A percentile compares a stretch with the other conserved stretches of the same genome.
phyloP scores from a whole-genome alignment of 2,113 vertebrate species.

The Pandion haliaetus region DNA sequence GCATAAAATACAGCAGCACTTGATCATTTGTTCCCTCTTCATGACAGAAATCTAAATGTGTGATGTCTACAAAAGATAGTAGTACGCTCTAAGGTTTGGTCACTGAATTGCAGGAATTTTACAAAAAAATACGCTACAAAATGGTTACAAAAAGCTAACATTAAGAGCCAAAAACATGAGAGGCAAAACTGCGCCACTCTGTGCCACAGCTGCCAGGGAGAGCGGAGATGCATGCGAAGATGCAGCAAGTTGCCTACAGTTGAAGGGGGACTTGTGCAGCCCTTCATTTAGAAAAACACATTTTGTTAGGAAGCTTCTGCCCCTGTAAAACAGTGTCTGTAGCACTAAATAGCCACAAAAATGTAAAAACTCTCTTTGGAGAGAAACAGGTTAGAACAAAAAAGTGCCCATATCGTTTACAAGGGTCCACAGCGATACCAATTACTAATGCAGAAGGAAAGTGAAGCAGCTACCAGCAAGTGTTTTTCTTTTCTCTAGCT shows the following conservation, averaged over 20 bases:
- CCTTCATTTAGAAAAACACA: not conserved
- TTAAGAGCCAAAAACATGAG: not conserved
- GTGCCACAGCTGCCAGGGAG: not conserved
- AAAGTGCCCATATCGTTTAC: not conserved
- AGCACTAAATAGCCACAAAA: not conserved
- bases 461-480: not conserved
- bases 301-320: not conserved
- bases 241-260: not conserved
- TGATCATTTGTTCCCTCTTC: not conserved
- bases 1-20: not conserved
- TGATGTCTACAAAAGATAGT: rapidly evolving
- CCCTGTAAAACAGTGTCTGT: not conserved
- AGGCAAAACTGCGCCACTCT: rapidly evolving
- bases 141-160: not conserved
- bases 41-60: not conserved
- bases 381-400: not conserved
- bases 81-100: not conserved
- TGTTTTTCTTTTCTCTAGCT: not conserved
- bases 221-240: not conserved
- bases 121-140: too few species aligned
- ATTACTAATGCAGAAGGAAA: not conserved
- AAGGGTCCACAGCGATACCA: not conserved
- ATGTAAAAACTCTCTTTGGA: not conserved
- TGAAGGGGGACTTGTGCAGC: not conserved
- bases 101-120: not conserved